phyloP scores from a whole-genome alignment of 2,797 vertebrate genomes.

The Antrozous pallidus region DNA sequence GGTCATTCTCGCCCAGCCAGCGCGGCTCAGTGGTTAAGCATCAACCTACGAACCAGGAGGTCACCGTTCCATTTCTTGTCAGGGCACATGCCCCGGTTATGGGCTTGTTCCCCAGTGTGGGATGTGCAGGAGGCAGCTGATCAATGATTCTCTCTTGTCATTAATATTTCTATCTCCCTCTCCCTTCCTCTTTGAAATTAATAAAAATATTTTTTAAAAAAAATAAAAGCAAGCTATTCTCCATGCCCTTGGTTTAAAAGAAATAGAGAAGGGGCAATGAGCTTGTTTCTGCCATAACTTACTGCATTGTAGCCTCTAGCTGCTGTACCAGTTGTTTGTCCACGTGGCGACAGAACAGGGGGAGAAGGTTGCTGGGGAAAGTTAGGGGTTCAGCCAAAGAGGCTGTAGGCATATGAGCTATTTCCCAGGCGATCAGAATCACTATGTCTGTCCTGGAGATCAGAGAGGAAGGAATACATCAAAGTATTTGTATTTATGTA shows the following conservation, averaged over 20 bases:
- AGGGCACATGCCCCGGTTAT: no score
- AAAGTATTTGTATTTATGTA: neutral
- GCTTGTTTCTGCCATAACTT: slow-evolving; percentile 76
- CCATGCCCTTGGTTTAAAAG: neutral
- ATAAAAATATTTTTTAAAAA: no score
- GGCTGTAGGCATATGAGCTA: slow-evolving; percentile 86
- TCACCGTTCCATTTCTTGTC: no score
- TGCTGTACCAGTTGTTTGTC: slow-evolving; percentile 93
- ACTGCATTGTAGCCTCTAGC: slow-evolving; percentile 94
- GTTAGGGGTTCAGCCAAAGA: slow-evolving; percentile 92
- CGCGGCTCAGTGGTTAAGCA: no score
- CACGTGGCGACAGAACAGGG: slow-evolving; percentile 95
- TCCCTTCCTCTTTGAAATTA: no score
- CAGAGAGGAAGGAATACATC: neutral
- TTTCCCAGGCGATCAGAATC: slow-evolving; percentile 91
- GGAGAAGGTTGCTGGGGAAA: slow-evolving; percentile 94
- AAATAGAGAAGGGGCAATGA: neutral
- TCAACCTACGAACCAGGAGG: no score
- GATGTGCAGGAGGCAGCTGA: no score
- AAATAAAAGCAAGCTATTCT: neutral
- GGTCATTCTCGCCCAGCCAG: no score
- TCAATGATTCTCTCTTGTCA: no score
- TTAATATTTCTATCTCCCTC: no score
- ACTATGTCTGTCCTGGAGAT: slow-evolving; percentile 90
- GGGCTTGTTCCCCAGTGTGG: no score